Base-by-base conservation (phyloP, 2,888 invertebrate species). In the Hartigia nigra region DNA sequence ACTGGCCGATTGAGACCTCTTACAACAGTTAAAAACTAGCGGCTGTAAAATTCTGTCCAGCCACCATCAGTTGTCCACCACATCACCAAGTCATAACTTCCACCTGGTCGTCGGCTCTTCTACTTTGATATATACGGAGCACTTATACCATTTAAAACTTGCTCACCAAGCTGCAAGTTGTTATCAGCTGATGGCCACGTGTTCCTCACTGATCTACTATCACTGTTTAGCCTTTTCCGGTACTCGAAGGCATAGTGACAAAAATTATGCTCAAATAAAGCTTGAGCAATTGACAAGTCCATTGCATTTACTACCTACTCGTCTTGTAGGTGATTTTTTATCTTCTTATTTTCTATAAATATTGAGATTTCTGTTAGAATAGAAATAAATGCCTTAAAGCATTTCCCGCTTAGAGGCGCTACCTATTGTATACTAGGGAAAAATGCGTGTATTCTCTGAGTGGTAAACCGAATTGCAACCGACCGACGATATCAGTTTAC, bases 181-280 rank as follows among this genome's bases (percentile, higher is more conserved):
- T 34, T 72, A 81, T 87, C 87, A 87, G 86, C 87, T 88, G 87
- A 87, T 82, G 80, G 82, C 86, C 86, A 87, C 87, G 88, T 88
- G 87, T 84, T 86, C 55, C 5, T 55, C 5, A 14, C 55, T 55
- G 23, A 12, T 55, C 23, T 23, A 55, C 55, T 55, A 55, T 55
- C 55, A 23, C 35, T 35, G 35, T 35, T 35, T 35, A 35, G 35
- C 5, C 5, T 35, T 35, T 35, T 35, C 2, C 35, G 9, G 9
- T 35, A 5, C 35, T 35, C 9, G 35, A 1, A 35, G 35, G 35
- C 35, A 35, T 35, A 35, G 35, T 35, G 4, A 35, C 4, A 35
- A 35, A 35, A 35, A 35, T 9, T 4, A 35, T 35, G 35, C 35
- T 35, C 4, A 1, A 35, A 35, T 35, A 35, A 35, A 2, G 35